Base-by-base conservation (phyloP, 2,113 vertebrate genomes). In the Cyprinodon variegatus region DNA sequence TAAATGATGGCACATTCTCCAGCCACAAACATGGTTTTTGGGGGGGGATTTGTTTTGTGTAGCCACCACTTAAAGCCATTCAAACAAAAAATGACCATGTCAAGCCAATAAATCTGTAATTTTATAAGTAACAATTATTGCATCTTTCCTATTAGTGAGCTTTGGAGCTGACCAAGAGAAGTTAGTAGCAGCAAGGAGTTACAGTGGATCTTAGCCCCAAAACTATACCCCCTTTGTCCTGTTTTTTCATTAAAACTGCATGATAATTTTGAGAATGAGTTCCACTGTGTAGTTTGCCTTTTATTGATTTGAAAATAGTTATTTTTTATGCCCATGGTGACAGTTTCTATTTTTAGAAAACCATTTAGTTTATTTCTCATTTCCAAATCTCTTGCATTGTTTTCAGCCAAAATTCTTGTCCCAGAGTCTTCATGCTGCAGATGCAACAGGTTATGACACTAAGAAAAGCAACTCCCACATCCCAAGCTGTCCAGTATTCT, bases 401-500 rank as follows among this genome's bases (percentile, higher is more conserved):
- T 66, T 46, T 11, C n/a, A 66, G 38, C 20, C 2, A 5, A 39
- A 9, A 40, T 74, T 68, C 48, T 36, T 37, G 65, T 78, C 77
- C 65, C 74, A 65, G 57, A 75, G 61, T 79, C 79, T 85, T 71
- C 61, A 53, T 2, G 17, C 78, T 66, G 67, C 39, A 75, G 60
- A 36, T 65, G 61, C 22, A 76, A 14, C 64, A 76, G 41, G 70
- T 79, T 75, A 72, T 83, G 86, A 38, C 72, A 64, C 22, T 36
- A 68, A 72, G 72, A 63, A 61, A 60, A 72, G 62, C 5, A 11
- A 1, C 53, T 8, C 65, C 71, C 61, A 76, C 72, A 81, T 73
- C 68, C 68, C 83, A 74, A 77, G 80, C 82, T 83, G 82, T 72
- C 76, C 72, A 63, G 22, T 4, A 29, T 60, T 70, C 59, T 80